Percentiles rank a stretch among this genome's conserved stretches.
Conservation (phyloP, 2,888 invertebrate genomes). For the Papilio elwesi region DNA sequence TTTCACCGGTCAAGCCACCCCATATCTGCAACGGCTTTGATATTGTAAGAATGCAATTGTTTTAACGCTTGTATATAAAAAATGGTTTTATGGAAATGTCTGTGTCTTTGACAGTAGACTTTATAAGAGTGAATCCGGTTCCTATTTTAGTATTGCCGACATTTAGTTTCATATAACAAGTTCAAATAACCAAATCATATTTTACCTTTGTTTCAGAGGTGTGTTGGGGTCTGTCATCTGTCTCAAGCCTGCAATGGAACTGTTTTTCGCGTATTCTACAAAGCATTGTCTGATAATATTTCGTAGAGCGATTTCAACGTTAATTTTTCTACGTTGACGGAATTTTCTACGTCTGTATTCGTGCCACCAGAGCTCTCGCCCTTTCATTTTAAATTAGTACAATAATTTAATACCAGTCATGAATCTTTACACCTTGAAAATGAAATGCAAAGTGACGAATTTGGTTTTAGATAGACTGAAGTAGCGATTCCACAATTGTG, state of each 20-base stretch:
- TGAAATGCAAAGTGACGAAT: slow-evolving; percentile 2
- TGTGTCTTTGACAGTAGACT: too few species aligned
- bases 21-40: too few species aligned
- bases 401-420: slow-evolving; percentile 3
- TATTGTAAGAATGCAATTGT: too few species aligned
- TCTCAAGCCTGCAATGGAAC: slow-evolving; percentile 60
- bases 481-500: not conserved
- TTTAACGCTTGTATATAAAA: too few species aligned
- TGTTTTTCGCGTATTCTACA: slow-evolving; percentile 59
- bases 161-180: too few species aligned
- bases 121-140: too few species aligned
- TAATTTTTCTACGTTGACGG: slow-evolving; percentile 46
- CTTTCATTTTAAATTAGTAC: slow-evolving; percentile 5
- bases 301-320: slow-evolving; percentile 63
- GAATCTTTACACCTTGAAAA: slow-evolving; percentile 2
- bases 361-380: slow-evolving; percentile 51
- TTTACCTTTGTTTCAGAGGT: slow-evolving; percentile 52
- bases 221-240: slow-evolving; percentile 52
- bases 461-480: not conserved
- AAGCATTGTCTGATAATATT: slow-evolving; percentile 59
- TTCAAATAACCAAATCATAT: not conserved
- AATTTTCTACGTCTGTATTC: slow-evolving; percentile 49
- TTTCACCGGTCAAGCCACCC: too few species aligned
- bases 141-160: too few species aligned
- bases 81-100: too few species aligned